A percentile compares a stretch with the other conserved stretches of the same genome.
phyloP scores from a whole-genome alignment of 2,797 vertebrate species.

The Pristis pectinata region DNA sequence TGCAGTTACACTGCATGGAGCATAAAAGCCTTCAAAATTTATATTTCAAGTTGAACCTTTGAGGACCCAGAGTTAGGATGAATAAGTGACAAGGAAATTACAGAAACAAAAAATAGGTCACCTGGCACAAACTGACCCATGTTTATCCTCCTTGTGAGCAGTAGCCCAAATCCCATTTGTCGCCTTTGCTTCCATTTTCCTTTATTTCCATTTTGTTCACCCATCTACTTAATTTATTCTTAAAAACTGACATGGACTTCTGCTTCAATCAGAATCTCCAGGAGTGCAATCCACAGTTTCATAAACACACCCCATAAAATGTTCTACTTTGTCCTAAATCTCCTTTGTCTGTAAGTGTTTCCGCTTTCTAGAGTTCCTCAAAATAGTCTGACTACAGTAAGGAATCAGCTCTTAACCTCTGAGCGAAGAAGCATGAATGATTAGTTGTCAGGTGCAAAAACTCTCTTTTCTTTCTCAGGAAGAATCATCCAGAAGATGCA shows the following conservation, averaged over 20 bases:
- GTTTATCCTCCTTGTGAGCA: background rate
- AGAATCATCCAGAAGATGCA: no score
- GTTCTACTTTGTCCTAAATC: background rate
- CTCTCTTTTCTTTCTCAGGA: background rate
- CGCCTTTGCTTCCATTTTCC: background rate
- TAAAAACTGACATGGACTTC: background rate
- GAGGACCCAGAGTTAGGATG: background rate
- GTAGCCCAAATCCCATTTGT: background rate
- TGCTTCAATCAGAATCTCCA: background rate
- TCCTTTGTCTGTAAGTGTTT: background rate
- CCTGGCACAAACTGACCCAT: background rate
- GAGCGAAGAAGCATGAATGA: background rate
- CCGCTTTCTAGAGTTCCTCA: background rate
- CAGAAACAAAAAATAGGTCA: no score
- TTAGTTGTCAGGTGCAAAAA: background rate
- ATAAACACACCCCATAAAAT: background rate
- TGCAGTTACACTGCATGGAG: background rate
- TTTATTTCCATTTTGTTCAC: background rate
- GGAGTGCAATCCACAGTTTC: background rate
- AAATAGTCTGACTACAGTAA: background rate
- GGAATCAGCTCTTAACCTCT: background rate
- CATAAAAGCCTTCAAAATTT: background rate
- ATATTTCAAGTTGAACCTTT: background rate
- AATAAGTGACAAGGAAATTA: background rate
- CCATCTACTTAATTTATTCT: background rate